These are phyloP conservation scores for Philaethria dido DNA, from an alignment of 2,888 invertebrate species.

Conservation along the genomic window DNA sequence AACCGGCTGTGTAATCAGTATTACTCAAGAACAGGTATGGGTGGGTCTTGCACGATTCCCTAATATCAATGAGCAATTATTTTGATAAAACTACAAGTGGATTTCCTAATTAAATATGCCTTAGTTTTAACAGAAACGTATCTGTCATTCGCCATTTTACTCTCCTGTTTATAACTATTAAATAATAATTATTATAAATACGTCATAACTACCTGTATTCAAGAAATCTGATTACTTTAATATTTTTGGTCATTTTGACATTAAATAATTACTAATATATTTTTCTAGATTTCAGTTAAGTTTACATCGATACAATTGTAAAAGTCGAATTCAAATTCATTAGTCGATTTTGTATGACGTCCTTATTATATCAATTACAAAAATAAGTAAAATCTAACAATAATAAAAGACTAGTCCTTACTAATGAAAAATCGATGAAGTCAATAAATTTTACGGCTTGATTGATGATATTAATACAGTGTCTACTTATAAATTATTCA, in stretches of 20 bases:
- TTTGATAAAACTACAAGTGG: not conserved
- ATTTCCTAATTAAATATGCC: not conserved
- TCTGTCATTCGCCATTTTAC: no score
- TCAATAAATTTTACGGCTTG: slow-evolving; percentile 17
- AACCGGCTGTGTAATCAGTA: slow-evolving; percentile 37
- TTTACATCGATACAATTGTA: no score
- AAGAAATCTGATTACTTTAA: not conserved
- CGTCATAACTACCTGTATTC: no score
- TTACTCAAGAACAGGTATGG: slow-evolving; percentile 32
- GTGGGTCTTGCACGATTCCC: slow-evolving; percentile 27
- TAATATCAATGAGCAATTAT: slow-evolving; percentile 29
- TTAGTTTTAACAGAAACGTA: no score
- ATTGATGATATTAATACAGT: slow-evolving; percentile 4
- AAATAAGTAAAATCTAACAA: not conserved
- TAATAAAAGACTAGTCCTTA: not conserved
- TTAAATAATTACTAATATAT: not conserved
- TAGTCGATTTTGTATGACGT: not conserved
- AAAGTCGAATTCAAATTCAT: not conserved
- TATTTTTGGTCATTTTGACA: not conserved
- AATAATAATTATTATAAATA: no score
- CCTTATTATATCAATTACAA: not conserved
- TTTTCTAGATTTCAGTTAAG: no score
- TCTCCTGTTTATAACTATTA: no score
- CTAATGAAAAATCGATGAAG: slow-evolving; percentile 7
- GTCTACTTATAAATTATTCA: slow-evolving; percentile 31